Conservation (phyloP, 2,888 invertebrate species). For the Allophyes oxyacanthae region DNA sequence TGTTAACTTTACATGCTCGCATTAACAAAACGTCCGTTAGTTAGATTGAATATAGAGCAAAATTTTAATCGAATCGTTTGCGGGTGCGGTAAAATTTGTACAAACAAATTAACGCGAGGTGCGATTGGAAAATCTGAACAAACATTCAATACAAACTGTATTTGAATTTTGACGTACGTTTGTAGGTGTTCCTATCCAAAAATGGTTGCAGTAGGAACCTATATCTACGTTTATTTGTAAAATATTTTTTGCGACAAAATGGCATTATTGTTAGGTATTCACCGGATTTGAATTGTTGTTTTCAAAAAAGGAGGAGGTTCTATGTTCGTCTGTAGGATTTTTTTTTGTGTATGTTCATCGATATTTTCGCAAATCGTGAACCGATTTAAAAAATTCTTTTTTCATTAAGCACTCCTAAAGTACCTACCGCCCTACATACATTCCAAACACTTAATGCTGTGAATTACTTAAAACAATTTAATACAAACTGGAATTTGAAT, state of each 20-base stretch:
- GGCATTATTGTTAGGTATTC: neutral
- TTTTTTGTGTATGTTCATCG: too few species aligned
- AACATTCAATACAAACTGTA: slow-evolving; percentile 72
- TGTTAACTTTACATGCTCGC: slow-evolving; percentile 58
- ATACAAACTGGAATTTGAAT: neutral
- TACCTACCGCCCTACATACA: too few species aligned
- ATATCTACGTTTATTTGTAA: neutral
- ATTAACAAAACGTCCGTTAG: slow-evolving; percentile 60
- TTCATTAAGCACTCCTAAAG: too few species aligned
- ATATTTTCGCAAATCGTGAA: too few species aligned
- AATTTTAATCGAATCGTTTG: slow-evolving; percentile 81
- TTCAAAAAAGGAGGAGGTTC: too few species aligned
- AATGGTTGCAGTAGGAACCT: too few species aligned
- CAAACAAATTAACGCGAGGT: slow-evolving; percentile 84
- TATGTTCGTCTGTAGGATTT: too few species aligned
- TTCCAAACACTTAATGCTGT: too few species aligned
- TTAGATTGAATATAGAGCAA: slow-evolving; percentile 71
- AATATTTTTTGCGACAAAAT: neutral
- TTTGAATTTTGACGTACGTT: slow-evolving; percentile 68
- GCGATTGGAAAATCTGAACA: slow-evolving; percentile 82
- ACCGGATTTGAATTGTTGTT: neutral
- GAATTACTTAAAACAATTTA: too few species aligned
- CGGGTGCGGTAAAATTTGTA: slow-evolving; percentile 74
- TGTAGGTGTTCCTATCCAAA: slow-evolving; percentile 27
- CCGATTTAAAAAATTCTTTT: too few species aligned